Conservation (phyloP, 2,888 invertebrate genomes). For the Tiliacea aurago region DNA sequence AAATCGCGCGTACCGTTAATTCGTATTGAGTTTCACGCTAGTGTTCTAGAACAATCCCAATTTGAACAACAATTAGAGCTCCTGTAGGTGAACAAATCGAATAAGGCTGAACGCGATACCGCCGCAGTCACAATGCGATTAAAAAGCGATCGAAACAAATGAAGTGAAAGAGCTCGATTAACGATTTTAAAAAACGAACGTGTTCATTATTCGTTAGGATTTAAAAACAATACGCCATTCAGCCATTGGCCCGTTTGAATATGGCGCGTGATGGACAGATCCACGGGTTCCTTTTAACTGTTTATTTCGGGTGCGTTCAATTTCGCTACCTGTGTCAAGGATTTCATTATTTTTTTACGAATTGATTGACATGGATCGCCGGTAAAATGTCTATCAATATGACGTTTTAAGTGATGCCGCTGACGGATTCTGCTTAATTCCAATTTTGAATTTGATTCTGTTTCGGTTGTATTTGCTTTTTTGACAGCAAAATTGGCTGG, state of each 20-base stretch:
- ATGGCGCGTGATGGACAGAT: slow-evolving; percentile 83
- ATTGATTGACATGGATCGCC: slow-evolving; percentile 77
- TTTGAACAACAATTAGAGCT: slow-evolving; percentile 76
- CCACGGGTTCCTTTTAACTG: slow-evolving; percentile 79
- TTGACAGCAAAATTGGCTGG: slow-evolving; percentile 36
- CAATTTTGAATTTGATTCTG: slow-evolving; percentile 48
- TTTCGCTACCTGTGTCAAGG: slow-evolving; percentile 77
- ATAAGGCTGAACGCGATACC: slow-evolving; percentile 81
- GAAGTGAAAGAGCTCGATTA: slow-evolving; percentile 89
- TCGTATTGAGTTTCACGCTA: slow-evolving; percentile 88
- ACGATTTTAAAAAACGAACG: slow-evolving; percentile 83
- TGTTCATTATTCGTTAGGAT: slow-evolving; percentile 85
- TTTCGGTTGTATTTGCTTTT: slow-evolving; percentile 56
- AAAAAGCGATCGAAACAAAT: slow-evolving; percentile 83
- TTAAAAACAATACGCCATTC: slow-evolving; percentile 89
- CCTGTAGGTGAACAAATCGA: slow-evolving; percentile 75
- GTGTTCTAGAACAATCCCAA: slow-evolving; percentile 80
- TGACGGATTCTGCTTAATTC: slow-evolving; percentile 57
- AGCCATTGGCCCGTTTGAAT: slow-evolving; percentile 85
- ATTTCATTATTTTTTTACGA: slow-evolving; percentile 80
- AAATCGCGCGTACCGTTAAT: slow-evolving; percentile 83
- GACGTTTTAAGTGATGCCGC: slow-evolving; percentile 72
- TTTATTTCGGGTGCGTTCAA: slow-evolving; percentile 80
- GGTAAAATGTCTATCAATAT: slow-evolving; percentile 76
- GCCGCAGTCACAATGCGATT: slow-evolving; percentile 76